phyloP scores from a whole-genome alignment of 2,797 vertebrate genomes.

The Neosilurus hyrtlii region DNA sequence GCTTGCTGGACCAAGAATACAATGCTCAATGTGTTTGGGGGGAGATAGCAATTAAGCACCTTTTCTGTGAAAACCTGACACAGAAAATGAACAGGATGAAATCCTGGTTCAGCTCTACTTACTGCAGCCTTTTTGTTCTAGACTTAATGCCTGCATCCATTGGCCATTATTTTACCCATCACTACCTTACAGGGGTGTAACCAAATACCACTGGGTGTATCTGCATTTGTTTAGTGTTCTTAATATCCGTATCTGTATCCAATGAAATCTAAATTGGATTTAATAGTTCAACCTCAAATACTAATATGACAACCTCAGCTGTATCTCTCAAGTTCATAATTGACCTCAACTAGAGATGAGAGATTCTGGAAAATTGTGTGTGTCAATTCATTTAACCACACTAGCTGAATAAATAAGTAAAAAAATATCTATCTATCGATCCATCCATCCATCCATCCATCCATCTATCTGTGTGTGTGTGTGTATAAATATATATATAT shows the following conservation, averaged over 20 bases:
- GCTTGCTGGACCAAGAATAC: slow-evolving; percentile 48
- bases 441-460: too few species aligned
- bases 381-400: too few species aligned
- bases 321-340: background rate
- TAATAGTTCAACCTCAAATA: background rate
- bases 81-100: slow-evolving; percentile 35
- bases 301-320: background rate
- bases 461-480: too few species aligned
- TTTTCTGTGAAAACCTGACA: slow-evolving; percentile 24
- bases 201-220: background rate
- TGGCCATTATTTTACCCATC: slow-evolving; percentile 4
- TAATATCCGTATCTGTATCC: background rate
- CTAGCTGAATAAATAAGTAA: too few species aligned
- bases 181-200: background rate
- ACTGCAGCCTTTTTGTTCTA: slow-evolving; percentile 13
- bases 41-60: slow-evolving; percentile 56
- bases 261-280: background rate
- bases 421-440: too few species aligned
- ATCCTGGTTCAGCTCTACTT: slow-evolving; percentile 17
- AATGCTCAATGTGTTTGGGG: slow-evolving; percentile 54
- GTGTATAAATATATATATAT: too few species aligned
- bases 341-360: background rate
- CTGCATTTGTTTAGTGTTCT: background rate
- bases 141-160: background rate
- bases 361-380: too few species aligned